phyloP scores from a whole-genome alignment of 2,113 vertebrate genomes.

The Kryptolebias marmoratus region DNA sequence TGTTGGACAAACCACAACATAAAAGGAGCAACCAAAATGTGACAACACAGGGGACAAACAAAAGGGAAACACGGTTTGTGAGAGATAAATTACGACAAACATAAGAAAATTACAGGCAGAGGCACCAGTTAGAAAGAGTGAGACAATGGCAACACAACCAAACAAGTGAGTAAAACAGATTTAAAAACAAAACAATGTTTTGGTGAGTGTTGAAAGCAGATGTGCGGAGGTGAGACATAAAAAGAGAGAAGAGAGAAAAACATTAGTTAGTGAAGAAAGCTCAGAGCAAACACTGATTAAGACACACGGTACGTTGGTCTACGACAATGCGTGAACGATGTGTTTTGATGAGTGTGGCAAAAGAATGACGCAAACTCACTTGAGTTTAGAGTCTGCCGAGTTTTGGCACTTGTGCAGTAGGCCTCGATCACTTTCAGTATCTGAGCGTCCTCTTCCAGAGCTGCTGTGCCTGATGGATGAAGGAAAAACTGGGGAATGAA shows the following conservation, averaged over 20 bases:
- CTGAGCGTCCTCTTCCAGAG: conserved; percentile 96
- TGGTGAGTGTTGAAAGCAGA: conserved; percentile 19
- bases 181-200: neutral
- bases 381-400: conserved; percentile 96
- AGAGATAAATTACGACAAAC: conserved; percentile 3
- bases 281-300: conserved; percentile 48
- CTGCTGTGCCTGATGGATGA: conserved; percentile 88
- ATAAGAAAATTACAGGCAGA: neutral
- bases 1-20: conserved; percentile 21
- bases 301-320: neutral
- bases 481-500: neutral
- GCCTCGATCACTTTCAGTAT: conserved; percentile 99
- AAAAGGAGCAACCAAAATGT: neutral
- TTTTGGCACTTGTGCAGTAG: conserved; percentile 98
- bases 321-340: neutral
- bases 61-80: neutral
- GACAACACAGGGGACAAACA: conserved; percentile 7
- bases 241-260: conserved; percentile 84
- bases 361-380: conserved; percentile 82
- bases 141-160: neutral
- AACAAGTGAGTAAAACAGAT: neutral
- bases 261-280: conserved; percentile 84
- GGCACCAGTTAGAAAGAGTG: neutral
- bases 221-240: conserved; percentile 27
- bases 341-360: neutral